phyloP scores from a whole-genome alignment of 2,888 invertebrate species.

The Herminia tarsipennalis region DNA sequence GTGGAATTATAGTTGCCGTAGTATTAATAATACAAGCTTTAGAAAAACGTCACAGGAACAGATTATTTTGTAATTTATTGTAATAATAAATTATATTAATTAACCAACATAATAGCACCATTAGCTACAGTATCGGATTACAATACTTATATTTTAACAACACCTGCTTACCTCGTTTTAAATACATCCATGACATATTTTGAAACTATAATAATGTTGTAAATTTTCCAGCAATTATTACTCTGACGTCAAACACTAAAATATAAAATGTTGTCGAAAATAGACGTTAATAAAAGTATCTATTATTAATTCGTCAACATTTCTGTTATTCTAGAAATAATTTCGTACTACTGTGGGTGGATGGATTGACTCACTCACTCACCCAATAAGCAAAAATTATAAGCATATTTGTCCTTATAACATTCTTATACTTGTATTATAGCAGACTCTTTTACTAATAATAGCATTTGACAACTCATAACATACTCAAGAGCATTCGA shows the following conservation, averaged over 20 bases:
- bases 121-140: slow-evolving; percentile 40
- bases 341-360: no score
- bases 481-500: no score
- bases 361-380: no score
- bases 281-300: slow-evolving; percentile 17
- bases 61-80: slow-evolving; percentile 20
- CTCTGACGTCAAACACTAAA: slow-evolving; percentile 37
- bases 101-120: slow-evolving; percentile 34
- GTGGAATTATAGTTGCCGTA: slow-evolving; percentile 13
- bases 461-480: no score
- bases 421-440: no score
- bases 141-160: slow-evolving; percentile 40
- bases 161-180: slow-evolving; percentile 23
- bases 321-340: neutral
- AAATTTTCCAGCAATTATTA: slow-evolving; percentile 34
- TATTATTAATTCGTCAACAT: neutral
- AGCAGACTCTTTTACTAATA: no score
- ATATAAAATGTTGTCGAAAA: slow-evolving; percentile 6
- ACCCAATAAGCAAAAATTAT: no score
- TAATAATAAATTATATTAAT: slow-evolving; percentile 39
- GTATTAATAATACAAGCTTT: no score
- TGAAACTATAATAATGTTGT: slow-evolving; percentile 30
- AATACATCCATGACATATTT: slow-evolving; percentile 32
- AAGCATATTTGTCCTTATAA: no score
- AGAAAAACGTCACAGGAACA: neutral